These are phyloP conservation scores for Geotrupes spiniger DNA, from an alignment of 2,888 invertebrate genomes.

Conservation along the genomic window DNA sequence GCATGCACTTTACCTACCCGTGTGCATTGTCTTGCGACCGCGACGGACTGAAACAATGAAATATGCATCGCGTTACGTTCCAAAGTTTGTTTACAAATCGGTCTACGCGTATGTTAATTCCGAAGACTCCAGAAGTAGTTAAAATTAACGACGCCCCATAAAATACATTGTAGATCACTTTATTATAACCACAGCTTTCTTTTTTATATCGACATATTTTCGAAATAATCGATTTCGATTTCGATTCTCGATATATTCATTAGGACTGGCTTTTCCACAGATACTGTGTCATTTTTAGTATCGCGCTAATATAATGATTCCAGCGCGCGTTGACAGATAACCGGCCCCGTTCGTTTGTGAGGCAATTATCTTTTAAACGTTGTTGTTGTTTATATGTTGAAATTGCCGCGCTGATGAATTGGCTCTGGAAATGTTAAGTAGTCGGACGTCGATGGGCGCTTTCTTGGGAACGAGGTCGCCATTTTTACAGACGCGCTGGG, in stretches of 20 bases:
- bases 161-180: slow-evolving; percentile 2
- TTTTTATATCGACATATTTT: background rate
- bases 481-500: slow-evolving; percentile 3
- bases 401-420: slow-evolving; percentile 23
- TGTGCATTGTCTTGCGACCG: slow-evolving; percentile 14
- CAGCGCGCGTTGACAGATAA: slow-evolving; percentile 18
- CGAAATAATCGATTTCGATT: too few relatives aligned
- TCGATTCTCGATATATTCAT: slow-evolving; percentile 28
- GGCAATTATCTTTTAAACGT: slow-evolving; percentile 26
- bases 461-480: slow-evolving; percentile 4
- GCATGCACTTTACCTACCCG: slow-evolving; percentile 26
- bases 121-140: slow-evolving; percentile 5
- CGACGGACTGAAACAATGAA: too few relatives aligned
- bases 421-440: slow-evolving; percentile 8
- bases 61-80: background rate
- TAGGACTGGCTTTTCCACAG: slow-evolving; percentile 21
- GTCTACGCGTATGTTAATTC: slow-evolving; percentile 2
- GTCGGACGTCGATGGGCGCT: background rate
- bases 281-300: too few relatives aligned
- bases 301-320: slow-evolving; percentile 24
- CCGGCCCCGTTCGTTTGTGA: slow-evolving; percentile 17
- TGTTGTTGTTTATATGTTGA: slow-evolving; percentile 22
- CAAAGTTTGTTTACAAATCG: background rate
- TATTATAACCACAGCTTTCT: slow-evolving; percentile 1
- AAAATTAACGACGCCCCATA: slow-evolving; percentile 1